Conservation (phyloP, 2,113 vertebrate genomes). For the Melanotaenia duboulayi region DNA sequence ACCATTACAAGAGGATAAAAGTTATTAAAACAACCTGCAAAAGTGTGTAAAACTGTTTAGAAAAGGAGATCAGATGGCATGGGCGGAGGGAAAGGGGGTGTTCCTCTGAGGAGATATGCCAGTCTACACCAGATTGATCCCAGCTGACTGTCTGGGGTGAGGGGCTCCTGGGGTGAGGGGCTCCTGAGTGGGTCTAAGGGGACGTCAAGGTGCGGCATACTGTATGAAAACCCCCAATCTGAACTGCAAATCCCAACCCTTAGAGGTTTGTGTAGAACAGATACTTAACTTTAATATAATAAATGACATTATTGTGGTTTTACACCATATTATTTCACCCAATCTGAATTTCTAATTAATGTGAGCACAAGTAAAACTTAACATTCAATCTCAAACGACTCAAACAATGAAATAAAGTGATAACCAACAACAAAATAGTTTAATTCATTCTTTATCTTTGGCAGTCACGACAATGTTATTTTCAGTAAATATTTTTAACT, state of each 20-base stretch:
- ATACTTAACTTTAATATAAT: no score
- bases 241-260: not conserved
- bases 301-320: no score
- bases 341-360: not conserved
- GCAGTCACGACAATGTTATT: not conserved
- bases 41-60: not conserved
- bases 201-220: slow-evolving; percentile 16
- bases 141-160: slow-evolving; percentile 47
- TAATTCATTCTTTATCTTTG: not conserved
- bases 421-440: not conserved
- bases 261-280: not conserved
- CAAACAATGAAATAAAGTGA: not conserved
- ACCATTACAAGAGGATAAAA: not conserved
- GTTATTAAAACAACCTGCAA: not conserved
- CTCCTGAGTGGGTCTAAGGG: slow-evolving; percentile 66
- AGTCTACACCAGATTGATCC: slow-evolving; percentile 56
- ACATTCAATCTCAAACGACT: not conserved
- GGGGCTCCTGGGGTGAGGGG: slow-evolving; percentile 31
- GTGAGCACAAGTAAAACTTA: not conserved
- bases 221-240: slow-evolving; percentile 6
- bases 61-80: not conserved
- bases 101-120: slow-evolving; percentile 31
- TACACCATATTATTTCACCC: not conserved
- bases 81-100: not conserved
- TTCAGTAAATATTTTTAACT: not conserved